Base-by-base conservation (phyloP, 2,888 invertebrate species). In the Oithona nana region DNA sequence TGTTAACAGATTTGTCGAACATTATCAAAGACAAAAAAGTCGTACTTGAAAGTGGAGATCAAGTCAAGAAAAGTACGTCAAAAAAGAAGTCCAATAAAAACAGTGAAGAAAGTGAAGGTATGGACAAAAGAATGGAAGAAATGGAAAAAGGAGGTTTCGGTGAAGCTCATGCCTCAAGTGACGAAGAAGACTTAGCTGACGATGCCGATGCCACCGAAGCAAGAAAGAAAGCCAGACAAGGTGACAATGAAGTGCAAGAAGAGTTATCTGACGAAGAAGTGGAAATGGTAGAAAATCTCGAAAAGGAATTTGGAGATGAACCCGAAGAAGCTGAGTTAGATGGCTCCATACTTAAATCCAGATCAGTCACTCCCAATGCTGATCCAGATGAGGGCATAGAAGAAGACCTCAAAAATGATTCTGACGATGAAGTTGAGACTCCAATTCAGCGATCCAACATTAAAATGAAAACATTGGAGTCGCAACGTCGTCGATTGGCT, bases 161-260 rank as follows among this genome's bases (percentile, higher is more conserved):
- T 22, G 66, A 58, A 11, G 64, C 55, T 28, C 50, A 57, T 58
- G 54, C 51, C 60, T 29, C 60, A 59, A 66, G 57, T 57, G 65
- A 68, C 65, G 71, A 67, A 67, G 69, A 69, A 11, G 69, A 68
- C 28, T 71, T 70, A 64, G 69, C 72, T 70, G 64, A 77, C 13
- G 74, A 71, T 57, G 74, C 75, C 48, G 69, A 70, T 54, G 71
- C 76, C 65, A 70, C 65, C 20, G 66, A 59, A 8, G 55, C 58
- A 16, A 65, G 55, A 4, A 54, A 63, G n/a, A 64, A 52, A 22
- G 48, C 55, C 3, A 58, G 50, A 39, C 58, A 63, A 64, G 31
- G 51, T 24, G 59, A 61, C n/a, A 28, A 31, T 4, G 56, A 62
- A 13, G 31, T 62, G 30, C 64, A 57, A 13, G 52, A 62, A 30